Evolutionary conservation across 2,113 vertebrate species (phyloP), one percentile per base, ranked within the genome.

Genomic region (Galbula dea): DNA sequence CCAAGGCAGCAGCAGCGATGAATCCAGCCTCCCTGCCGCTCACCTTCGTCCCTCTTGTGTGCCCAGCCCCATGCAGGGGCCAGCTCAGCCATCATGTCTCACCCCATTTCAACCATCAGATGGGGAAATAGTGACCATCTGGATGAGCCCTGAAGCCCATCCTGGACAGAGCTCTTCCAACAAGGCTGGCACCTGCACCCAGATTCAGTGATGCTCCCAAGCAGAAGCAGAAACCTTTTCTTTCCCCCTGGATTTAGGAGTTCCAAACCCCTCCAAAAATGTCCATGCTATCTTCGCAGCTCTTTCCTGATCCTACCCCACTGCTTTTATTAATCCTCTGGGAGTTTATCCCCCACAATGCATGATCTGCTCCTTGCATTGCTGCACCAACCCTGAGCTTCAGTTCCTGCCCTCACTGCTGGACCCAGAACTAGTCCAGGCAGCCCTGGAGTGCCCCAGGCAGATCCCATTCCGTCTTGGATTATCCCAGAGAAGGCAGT

Each of bases 31-130:
- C 37, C 17, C 24, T 24, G 46, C 65, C 5, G 11, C 71, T 61
- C 21, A 1, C 62, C 34, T 41, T 43, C 46, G 0, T 23, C 48
- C 59, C 46, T 20, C 5, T 2, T 2, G 1, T 29, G 41, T 11
- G 54, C 68, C 58, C 59, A 62, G 46, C 59, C 66, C 76, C 54
- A 2, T 0, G 29, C 59, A 9, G n/a, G 32, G 74, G 41, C 29
- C 41, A 6, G 1, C 57, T 36, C 6, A 0, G 24, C 46, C n/a
- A 3, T 18, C 3, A 1, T 1, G 0, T 30, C 46, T 27, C 26
- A 49, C 46, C n/a, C 9, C 1, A 32, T 68, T 68, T 37, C 34
- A 48, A 1, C 81, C 82, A 20, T 48, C 32, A 2, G 36, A 29
- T 20, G 63, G 77, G 61, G 61, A 32, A 74, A 18, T 0, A 4